Evolutionary conservation across 1,140 invertebrate species (phyloP), one percentile per base, ranked within the genome.

Genomic region (Drosophila willistoni): DNA sequence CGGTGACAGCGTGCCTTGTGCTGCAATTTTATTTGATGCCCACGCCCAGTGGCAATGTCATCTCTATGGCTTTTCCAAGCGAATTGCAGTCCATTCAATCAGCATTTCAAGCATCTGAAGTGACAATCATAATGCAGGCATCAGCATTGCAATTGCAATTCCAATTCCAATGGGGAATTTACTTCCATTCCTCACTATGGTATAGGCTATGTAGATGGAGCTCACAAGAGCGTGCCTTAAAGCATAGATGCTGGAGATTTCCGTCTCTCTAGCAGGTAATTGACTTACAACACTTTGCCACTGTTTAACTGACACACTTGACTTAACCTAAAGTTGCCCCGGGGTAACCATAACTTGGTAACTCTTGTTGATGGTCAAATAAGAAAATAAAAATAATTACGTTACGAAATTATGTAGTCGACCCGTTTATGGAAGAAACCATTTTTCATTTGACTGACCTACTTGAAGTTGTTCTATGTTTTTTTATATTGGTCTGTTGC

Each of bases 51-150:
- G 3, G 36, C 42, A 47, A 47, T 57, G 63, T 12, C 62, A 59
- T 17, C 41, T 59, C 68, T 60, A 57, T 65, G 47, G 62, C 65
- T 64, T 77, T 85, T 86, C 79, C 83, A 47, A 83, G 63, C 77
- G 79, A 86, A 83, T 86, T 77, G 76, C 83, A 68, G 83, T 89
- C 83, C 84, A 86, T 87, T 86, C 83, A 86, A 86, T 86, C 83
- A 86, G 79, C 62, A 86, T 79, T 86, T 75, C 76, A 77, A 82
- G 76, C 68, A 79, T 71, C 77, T 89, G 79, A 86, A 86, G 84
- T 86, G 83, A 86, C 79, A 86, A 83, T 87, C 83, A 86, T 86
- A 86, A 89, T 89, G 83, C 83, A 83, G 83, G 72, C 81, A 74
- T 74, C 73, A 64, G 64, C 68, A 67, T 71, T 68, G 68, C 64